Evolutionary conservation across 2,888 invertebrate species (phyloP).

Genomic region (Pristionchus exspectatus): DNA sequence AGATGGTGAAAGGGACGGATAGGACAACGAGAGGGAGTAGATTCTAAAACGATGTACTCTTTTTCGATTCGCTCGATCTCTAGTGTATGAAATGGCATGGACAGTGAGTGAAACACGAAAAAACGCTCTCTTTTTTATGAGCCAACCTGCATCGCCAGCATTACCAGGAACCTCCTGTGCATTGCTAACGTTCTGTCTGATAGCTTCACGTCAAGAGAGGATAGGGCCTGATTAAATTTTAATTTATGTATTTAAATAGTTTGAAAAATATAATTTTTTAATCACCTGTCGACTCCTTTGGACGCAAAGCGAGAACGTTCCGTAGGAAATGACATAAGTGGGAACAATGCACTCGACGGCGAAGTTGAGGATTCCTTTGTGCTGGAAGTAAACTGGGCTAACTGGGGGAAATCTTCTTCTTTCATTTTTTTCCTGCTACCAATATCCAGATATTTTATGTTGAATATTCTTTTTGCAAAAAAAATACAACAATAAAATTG

Average conservation of each 20-base stretch:
- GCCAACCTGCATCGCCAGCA: constrained; percentile 12
- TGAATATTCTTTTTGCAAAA: no score
- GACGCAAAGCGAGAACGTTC: not conserved
- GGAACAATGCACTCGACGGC: constrained; percentile 17
- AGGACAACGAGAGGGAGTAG: not conserved
- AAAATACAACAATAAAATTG: no score
- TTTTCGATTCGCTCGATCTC: no score
- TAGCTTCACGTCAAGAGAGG: not conserved
- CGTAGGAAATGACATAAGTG: constrained; percentile 13
- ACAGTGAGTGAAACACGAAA: no score
- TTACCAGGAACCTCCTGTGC: not conserved
- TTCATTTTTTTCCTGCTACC: no score
- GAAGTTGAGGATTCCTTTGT: constrained; percentile 13
- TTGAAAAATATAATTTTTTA: not conserved
- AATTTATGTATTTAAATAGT: not conserved
- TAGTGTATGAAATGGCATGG: no score
- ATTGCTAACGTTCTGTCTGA: not conserved
- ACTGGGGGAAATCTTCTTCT: no score
- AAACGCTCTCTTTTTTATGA: not conserved
- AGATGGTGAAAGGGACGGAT: not conserved
- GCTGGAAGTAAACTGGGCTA: no score
- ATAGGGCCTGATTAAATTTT: not conserved
- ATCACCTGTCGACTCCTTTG: not conserved
- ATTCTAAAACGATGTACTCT: not conserved
- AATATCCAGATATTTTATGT: not conserved